A percentile compares a stretch with the other conserved stretches of the same genome.
These are phyloP conservation scores for Carollia perspicillata DNA, from an alignment of 2,113 vertebrate species.

Conservation along the genomic window DNA sequence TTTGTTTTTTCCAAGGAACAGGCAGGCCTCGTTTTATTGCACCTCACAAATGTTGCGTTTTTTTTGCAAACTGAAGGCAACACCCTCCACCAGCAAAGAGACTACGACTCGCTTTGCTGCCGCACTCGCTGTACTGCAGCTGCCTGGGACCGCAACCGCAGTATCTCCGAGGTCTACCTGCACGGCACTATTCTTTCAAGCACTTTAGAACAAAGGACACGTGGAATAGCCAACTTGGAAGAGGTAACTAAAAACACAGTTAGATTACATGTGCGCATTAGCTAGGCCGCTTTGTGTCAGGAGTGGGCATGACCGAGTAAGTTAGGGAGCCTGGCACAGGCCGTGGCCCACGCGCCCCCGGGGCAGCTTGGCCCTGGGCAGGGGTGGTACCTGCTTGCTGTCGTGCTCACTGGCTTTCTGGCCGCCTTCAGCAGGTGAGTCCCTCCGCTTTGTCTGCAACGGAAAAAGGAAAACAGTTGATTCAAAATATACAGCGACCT, in stretches of 20 bases:
- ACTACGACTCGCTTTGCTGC: not conserved
- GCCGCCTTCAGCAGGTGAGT: constrained; percentile 78
- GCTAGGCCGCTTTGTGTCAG: not conserved
- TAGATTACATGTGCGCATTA: rapidly evolving
- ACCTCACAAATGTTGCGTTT: not conserved
- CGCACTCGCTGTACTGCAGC: not conserved
- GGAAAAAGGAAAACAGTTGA: not conserved
- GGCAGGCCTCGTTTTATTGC: not conserved
- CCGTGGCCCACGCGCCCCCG: not conserved
- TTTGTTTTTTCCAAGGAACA: not conserved
- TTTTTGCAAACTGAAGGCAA: not conserved
- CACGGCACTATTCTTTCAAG: not conserved
- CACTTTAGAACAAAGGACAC: not conserved
- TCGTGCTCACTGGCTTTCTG: constrained; percentile 87
- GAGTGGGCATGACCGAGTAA: rapidly evolving
- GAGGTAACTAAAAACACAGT: not conserved
- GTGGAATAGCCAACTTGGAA: rapidly evolving
- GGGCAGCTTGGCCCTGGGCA: rapidly evolving
- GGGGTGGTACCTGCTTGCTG: constrained; percentile 78
- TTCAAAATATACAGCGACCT: not conserved
- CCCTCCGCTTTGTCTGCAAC: constrained; percentile 88
- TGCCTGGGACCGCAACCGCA: not conserved
- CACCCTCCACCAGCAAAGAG: not conserved
- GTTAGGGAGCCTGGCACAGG: not conserved
- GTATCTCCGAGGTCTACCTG: not conserved